phyloP scores from a whole-genome alignment of 2,797 vertebrate genomes.

The Sebastes iracundus region DNA sequence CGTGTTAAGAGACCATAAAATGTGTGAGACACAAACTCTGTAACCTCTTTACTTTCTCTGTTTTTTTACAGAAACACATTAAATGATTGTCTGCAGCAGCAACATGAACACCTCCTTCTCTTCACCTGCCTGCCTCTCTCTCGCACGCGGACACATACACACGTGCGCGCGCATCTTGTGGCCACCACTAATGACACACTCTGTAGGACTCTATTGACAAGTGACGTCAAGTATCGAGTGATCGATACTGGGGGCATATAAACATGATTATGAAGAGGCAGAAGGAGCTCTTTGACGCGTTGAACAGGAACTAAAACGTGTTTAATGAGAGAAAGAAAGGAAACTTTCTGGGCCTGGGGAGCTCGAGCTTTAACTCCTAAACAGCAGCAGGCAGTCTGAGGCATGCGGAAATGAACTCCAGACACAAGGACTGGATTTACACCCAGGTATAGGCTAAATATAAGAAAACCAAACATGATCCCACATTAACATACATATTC shows the following conservation, averaged over 20 bases:
- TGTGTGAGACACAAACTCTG: not conserved
- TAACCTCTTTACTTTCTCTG: not conserved
- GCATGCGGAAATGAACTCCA: conserved; percentile 74
- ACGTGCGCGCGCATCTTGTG: not conserved
- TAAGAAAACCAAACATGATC: not conserved
- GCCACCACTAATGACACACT: not conserved
- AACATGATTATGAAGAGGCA: not conserved
- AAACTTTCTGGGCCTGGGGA: conserved; percentile 28
- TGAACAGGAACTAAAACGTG: fast-evolving
- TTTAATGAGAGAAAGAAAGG: not conserved
- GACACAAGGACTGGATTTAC: not conserved
- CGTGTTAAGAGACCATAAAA: not conserved
- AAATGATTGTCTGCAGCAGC: too few relatives aligned
- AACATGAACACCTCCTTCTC: not conserved
- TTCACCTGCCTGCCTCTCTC: conserved; percentile 51
- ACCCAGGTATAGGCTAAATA: not conserved
- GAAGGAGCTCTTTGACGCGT: not conserved
- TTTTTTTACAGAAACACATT: too few relatives aligned
- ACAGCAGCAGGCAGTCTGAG: conserved; percentile 21
- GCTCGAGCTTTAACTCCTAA: not conserved
- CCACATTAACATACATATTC: not conserved
- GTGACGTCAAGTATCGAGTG: conserved; percentile 34
- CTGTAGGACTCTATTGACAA: conserved; percentile 31
- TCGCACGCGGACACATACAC: not conserved
- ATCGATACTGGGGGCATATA: conserved; percentile 22